phyloP scores from a whole-genome alignment of 2,888 invertebrate genomes.

The Melanargia galathea region DNA sequence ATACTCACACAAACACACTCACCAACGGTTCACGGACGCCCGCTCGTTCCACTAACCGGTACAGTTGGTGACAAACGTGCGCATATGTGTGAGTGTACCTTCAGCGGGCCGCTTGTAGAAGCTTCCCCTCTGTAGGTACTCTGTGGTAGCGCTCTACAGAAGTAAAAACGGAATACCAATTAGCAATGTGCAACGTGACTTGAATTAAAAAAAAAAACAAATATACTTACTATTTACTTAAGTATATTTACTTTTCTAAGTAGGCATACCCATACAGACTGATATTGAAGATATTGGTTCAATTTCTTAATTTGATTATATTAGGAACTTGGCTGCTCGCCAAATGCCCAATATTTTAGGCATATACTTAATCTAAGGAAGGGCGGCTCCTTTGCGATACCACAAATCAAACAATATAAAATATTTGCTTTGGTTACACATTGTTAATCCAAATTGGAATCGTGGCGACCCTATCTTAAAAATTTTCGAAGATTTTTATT shows the following conservation, averaged over 20 bases:
- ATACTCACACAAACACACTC: too few relatives aligned
- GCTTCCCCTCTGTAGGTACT: too few relatives aligned
- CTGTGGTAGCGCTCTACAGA: too few relatives aligned
- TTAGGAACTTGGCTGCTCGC: conserved; percentile 12
- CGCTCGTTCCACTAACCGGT: too few relatives aligned
- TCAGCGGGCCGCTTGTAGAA: too few relatives aligned
- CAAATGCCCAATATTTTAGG: conserved; percentile 10
- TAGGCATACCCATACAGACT: background rate
- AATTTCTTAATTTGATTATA: conserved; percentile 20
- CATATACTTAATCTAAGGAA: background rate
- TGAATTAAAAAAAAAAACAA: background rate
- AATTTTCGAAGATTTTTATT: too few relatives aligned
- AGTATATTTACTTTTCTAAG: too few relatives aligned
- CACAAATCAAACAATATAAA: background rate
- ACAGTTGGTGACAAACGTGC: too few relatives aligned
- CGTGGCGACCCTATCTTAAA: background rate
- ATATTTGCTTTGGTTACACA: background rate
- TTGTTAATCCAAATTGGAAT: background rate
- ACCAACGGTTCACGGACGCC: too few relatives aligned
- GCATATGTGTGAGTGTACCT: too few relatives aligned
- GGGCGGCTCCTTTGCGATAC: background rate
- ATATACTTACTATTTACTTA: background rate
- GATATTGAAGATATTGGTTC: conserved; percentile 11
- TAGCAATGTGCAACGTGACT: too few relatives aligned
- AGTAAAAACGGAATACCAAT: too few relatives aligned